Conservation (phyloP, 2,113 vertebrate species). For the Chauna torquata region DNA sequence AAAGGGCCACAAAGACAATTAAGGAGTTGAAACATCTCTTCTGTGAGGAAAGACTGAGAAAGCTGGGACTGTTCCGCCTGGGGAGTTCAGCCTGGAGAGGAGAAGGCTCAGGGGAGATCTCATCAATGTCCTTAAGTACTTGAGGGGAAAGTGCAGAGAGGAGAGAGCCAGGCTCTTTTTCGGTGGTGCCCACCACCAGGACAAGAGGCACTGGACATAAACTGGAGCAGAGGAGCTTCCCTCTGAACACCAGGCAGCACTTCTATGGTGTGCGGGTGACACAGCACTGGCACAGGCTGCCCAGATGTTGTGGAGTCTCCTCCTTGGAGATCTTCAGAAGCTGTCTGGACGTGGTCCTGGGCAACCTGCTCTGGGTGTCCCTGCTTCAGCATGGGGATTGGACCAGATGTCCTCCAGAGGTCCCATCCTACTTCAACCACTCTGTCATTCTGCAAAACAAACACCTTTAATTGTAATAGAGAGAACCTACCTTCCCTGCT, state of each 20-base stretch:
- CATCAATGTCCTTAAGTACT: background rate
- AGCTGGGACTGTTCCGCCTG: background rate
- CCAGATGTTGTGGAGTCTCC: background rate
- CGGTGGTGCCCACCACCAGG: too few species aligned
- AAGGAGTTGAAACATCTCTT: background rate
- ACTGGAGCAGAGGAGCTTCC: background rate
- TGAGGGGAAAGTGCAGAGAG: background rate
- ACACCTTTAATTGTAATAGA: background rate
- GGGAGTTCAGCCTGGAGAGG: background rate
- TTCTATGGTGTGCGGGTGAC: background rate
- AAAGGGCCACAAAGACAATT: background rate
- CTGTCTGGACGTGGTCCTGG: background rate
- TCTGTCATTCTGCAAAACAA: background rate
- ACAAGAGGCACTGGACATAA: background rate
- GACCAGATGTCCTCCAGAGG: accelerated
- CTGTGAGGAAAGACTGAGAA: background rate
- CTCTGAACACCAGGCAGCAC: background rate
- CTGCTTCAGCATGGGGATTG: accelerated
- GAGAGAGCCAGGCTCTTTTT: background rate
- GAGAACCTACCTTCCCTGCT: background rate
- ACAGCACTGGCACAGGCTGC: background rate
- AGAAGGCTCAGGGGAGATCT: background rate
- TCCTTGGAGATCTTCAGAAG: background rate
- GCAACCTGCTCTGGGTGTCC: background rate
- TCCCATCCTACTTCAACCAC: background rate